Percentiles rank a stretch among this genome's conserved stretches.
These are phyloP conservation scores for Calypte anna DNA, from an alignment of 2,113 vertebrate species.

Conservation along the genomic window DNA sequence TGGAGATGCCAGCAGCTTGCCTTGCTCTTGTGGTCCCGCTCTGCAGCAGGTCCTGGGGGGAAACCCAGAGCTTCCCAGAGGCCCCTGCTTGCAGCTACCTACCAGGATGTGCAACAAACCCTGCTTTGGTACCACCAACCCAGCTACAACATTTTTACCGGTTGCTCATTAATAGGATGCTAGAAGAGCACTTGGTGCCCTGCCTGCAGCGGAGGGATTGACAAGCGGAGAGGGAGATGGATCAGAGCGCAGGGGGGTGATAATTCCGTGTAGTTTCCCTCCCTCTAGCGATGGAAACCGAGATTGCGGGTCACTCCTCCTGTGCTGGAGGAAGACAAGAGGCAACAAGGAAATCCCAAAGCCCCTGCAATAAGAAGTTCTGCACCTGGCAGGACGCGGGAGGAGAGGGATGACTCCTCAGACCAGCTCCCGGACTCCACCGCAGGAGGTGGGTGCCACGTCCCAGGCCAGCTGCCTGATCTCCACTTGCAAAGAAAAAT, in stretches of 20 bases:
- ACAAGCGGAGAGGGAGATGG: rapidly evolving
- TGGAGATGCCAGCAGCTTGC: background rate
- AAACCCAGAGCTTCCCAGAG: background rate
- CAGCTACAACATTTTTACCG: background rate
- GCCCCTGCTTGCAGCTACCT: background rate
- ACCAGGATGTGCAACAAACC: rapidly evolving
- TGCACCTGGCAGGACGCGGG: rapidly evolving
- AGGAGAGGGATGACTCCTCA: background rate
- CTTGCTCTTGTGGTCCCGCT: background rate
- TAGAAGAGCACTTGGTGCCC: background rate
- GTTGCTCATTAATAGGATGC: background rate
- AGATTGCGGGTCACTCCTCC: constrained; percentile 52
- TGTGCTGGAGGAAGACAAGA: background rate
- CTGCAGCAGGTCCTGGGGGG: rapidly evolving
- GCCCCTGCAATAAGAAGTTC: background rate
- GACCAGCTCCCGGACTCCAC: background rate
- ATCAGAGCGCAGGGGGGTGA: background rate
- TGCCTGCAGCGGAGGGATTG: background rate
- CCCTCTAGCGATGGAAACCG: constrained; percentile 78
- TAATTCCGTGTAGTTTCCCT: constrained; percentile 80
- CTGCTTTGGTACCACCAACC: background rate
- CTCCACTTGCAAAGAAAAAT: background rate
- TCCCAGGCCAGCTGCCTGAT: rapidly evolving
- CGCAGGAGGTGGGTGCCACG: rapidly evolving
- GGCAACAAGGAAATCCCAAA: rapidly evolving